Evolutionary conservation across 2,797 vertebrate genomes (phyloP).

Genomic region (Rhyacichthys aspro): DNA sequence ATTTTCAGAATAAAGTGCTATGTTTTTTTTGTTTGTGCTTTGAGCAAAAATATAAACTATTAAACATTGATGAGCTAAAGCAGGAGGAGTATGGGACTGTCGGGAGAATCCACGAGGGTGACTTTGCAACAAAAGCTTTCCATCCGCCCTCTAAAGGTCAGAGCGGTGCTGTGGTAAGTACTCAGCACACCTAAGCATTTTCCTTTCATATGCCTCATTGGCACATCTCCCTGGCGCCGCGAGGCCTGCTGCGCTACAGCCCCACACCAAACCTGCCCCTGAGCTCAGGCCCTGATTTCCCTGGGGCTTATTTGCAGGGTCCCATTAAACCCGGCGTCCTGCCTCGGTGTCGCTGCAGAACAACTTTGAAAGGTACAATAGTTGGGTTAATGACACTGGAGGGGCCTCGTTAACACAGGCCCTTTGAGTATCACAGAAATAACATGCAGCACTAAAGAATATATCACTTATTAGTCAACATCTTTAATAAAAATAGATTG

Average conservation of each 20-base stretch:
- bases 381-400: too few relatives aligned
- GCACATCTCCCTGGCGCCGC: slow-evolving; percentile 17
- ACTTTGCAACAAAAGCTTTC: slow-evolving; percentile 22
- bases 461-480: too few relatives aligned
- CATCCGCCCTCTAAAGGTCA: slow-evolving; percentile 16
- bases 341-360: not conserved
- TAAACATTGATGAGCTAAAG: too few relatives aligned
- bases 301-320: slow-evolving; percentile 35
- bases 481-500: too few relatives aligned
- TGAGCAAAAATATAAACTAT: not conserved
- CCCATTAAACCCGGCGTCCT: slow-evolving; percentile 4
- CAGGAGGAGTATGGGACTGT: too few relatives aligned
- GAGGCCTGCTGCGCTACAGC: slow-evolving; percentile 5
- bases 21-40: too few relatives aligned
- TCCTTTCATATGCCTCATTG: slow-evolving; percentile 40
- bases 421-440: too few relatives aligned
- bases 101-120: slow-evolving; percentile 12
- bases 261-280: slow-evolving; percentile 17
- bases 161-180: slow-evolving; percentile 19
- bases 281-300: slow-evolving; percentile 33
- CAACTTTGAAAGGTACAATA: too few relatives aligned
- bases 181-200: slow-evolving; percentile 31
- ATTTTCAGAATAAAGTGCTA: too few relatives aligned
- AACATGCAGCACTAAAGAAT: too few relatives aligned
- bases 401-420: too few relatives aligned